phyloP scores from a whole-genome alignment of 2,797 vertebrate species.

The Myotis planiceps region DNA sequence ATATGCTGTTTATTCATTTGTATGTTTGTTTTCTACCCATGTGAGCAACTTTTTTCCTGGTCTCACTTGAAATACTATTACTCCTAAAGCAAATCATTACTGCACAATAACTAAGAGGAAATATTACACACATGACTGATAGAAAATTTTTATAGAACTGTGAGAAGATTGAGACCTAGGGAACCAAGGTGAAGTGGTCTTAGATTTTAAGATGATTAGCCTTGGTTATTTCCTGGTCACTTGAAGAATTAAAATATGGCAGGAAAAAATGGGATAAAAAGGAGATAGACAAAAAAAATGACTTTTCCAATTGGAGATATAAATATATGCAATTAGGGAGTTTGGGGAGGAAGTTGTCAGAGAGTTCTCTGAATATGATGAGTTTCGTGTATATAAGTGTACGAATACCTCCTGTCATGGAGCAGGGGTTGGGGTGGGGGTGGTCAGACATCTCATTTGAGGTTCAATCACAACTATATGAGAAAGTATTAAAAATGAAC shows the following conservation, averaged over 20 bases:
- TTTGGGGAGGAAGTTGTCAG: background rate
- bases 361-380: background rate
- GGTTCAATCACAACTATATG: background rate
- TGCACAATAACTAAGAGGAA: background rate
- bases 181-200: background rate
- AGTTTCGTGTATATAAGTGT: background rate
- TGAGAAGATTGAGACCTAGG: background rate
- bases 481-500: background rate
- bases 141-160: background rate
- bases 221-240: background rate
- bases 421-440: accelerated
- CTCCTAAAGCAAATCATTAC: background rate
- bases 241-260: background rate
- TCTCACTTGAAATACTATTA: background rate
- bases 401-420: background rate
- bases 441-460: background rate
- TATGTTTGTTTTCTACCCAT: background rate
- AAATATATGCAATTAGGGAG: background rate
- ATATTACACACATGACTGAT: background rate
- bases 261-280: background rate
- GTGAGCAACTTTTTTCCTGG: background rate
- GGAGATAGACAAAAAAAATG: background rate
- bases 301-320: background rate
- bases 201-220: background rate
- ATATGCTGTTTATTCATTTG: background rate